phyloP scores from a whole-genome alignment of 2,797 vertebrate genomes.

The Eospalax fontanierii region DNA sequence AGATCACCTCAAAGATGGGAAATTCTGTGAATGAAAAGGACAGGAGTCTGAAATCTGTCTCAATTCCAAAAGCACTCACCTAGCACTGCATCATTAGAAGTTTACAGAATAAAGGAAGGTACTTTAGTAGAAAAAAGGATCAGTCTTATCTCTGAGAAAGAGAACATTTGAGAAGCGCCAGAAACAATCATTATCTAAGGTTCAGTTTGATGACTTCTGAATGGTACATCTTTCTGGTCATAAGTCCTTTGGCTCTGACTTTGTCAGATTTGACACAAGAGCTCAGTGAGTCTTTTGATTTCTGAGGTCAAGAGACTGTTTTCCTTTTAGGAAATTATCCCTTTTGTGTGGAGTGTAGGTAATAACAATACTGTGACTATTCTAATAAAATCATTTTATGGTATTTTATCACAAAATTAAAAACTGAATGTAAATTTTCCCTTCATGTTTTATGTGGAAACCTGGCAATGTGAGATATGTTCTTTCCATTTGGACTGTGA shows the following conservation, averaged over 20 bases:
- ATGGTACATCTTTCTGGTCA: neutral
- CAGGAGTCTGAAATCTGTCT: neutral
- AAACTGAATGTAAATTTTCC: neutral
- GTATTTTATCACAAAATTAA: neutral
- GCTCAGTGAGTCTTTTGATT: neutral
- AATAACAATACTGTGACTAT: neutral
- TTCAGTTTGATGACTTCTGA: neutral
- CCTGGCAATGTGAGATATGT: neutral
- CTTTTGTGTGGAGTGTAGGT: neutral
- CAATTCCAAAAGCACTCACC: neutral
- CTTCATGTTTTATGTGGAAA: neutral
- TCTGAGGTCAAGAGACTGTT: neutral
- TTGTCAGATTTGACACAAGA: neutral
- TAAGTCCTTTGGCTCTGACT: neutral
- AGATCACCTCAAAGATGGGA: neutral
- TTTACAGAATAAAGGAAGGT: neutral
- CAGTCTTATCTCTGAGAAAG: neutral
- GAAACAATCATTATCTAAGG: neutral
- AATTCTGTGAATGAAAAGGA: neutral
- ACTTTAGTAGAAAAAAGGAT: neutral
- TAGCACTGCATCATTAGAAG: neutral
- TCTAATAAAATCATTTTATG: neutral
- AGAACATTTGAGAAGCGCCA: neutral
- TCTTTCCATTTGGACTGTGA: neutral
- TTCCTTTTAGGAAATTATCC: neutral